These are phyloP conservation scores for Ceuthmochares aereus DNA, from an alignment of 2,113 vertebrate species.

Conservation along the genomic window DNA sequence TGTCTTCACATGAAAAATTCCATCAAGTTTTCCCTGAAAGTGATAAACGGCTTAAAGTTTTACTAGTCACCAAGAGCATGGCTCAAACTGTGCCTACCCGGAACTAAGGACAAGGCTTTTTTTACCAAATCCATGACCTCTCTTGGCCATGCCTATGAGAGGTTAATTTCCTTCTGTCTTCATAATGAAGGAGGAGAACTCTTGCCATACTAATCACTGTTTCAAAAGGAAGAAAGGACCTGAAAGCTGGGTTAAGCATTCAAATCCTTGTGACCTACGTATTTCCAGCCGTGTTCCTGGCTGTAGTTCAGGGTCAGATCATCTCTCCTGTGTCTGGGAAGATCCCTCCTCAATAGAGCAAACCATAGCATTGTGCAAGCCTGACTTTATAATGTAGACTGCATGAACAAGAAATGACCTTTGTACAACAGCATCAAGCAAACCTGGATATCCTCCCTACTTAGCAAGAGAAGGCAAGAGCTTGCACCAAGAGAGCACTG, in stretches of 20 bases:
- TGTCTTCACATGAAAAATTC: neutral
- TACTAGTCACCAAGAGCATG: neutral
- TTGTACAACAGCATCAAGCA: neutral
- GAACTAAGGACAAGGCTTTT: neutral
- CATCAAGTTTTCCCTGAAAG: neutral
- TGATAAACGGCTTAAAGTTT: neutral
- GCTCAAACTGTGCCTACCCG: neutral
- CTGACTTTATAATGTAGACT: neutral
- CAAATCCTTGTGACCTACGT: neutral
- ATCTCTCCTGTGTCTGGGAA: neutral
- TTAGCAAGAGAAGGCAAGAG: neutral
- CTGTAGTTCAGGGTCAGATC: neutral
- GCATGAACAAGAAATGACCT: neutral
- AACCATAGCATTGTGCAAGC: neutral
- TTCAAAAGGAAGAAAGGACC: neutral
- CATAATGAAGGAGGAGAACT: neutral
- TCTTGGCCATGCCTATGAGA: neutral
- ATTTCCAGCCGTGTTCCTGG: neutral
- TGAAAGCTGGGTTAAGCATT: neutral
- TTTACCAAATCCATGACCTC: accelerated
- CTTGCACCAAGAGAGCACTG: neutral
- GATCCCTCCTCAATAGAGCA: neutral
- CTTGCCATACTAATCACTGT: neutral
- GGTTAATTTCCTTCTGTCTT: neutral
- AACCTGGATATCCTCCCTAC: neutral